Evolutionary conservation across 2,888 invertebrate genomes (phyloP).

Genomic region (Pseudolycoriella hygida): DNA sequence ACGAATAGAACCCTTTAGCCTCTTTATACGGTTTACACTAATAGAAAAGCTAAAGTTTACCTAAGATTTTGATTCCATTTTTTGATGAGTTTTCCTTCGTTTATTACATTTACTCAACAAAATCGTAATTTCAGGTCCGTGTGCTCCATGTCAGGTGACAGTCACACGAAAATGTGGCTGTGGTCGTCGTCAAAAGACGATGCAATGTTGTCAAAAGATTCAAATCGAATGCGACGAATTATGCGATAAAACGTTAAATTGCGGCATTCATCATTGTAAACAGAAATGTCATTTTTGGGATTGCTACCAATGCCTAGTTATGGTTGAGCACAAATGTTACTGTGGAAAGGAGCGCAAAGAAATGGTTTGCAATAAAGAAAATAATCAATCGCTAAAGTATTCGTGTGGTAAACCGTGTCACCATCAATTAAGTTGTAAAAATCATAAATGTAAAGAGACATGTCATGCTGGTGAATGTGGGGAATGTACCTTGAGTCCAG

Average conservation of each 20-base stretch:
- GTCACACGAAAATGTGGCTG: conserved; percentile 60
- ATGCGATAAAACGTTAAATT: conserved; percentile 60
- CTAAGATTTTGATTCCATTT: no score
- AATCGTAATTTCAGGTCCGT: conserved; percentile 38
- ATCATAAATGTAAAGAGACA: conserved; percentile 46
- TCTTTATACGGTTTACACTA: no score
- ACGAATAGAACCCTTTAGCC: no score
- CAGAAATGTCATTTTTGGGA: conserved; percentile 60
- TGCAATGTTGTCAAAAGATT: conserved; percentile 55
- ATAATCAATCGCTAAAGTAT: conserved; percentile 31
- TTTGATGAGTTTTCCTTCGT: neutral
- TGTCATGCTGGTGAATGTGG: conserved; percentile 55
- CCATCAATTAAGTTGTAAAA: conserved; percentile 41
- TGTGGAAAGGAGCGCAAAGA: conserved; percentile 46
- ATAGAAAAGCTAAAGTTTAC: no score
- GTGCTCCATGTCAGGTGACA: conserved; percentile 72
- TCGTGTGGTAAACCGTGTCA: conserved; percentile 44
- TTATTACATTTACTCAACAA: no score
- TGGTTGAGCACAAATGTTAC: conserved; percentile 50
- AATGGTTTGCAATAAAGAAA: conserved; percentile 41
- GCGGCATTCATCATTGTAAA: conserved; percentile 57
- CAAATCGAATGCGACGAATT: conserved; percentile 52
- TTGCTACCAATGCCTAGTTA: conserved; percentile 53
- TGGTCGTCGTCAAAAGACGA: conserved; percentile 45
- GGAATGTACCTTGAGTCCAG: conserved; percentile 42